Percentiles rank a stretch among this genome's conserved stretches.
Conservation (phyloP, 2,113 vertebrate genomes). For the Mustela lutreola region DNA sequence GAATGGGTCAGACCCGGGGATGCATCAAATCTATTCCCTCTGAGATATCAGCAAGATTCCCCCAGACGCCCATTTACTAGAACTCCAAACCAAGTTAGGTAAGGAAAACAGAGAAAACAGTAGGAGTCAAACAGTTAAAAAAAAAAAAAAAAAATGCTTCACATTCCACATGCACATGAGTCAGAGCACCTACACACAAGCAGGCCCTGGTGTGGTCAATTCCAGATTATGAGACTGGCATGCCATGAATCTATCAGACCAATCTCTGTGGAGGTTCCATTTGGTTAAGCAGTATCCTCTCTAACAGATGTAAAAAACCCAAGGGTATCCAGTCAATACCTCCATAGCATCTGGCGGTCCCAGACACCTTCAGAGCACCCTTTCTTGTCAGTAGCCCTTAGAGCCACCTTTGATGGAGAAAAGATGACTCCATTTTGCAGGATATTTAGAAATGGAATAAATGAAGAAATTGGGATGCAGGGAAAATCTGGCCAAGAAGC, state of each 20-base stretch:
- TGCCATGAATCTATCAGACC: not conserved
- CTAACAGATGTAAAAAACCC: not conserved
- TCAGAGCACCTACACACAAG: not conserved
- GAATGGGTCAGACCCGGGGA: not conserved
- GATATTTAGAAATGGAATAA: not conserved
- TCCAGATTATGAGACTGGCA: not conserved
- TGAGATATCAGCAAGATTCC: not conserved
- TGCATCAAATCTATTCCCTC: not conserved
- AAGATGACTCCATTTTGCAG: not conserved
- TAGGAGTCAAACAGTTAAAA: not conserved
- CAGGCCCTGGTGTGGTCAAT: not conserved
- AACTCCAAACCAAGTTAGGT: not conserved
- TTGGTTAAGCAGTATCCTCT: not conserved
- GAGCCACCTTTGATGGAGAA: not conserved
- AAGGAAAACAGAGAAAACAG: not conserved
- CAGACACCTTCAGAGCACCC: not conserved
- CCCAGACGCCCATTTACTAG: not conserved
- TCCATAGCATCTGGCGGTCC: not conserved
- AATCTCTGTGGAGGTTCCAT: not conserved
- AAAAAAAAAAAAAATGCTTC: not conserved
- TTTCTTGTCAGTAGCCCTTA: not conserved
- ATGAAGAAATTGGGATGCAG: conserved; percentile 25
- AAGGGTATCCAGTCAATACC: not conserved
- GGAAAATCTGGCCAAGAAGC: conserved; percentile 9
- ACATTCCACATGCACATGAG: accelerated